These are phyloP conservation scores for Procambarus virginalis DNA, from an alignment of 1,140 invertebrate species.

Conservation along the genomic window DNA sequence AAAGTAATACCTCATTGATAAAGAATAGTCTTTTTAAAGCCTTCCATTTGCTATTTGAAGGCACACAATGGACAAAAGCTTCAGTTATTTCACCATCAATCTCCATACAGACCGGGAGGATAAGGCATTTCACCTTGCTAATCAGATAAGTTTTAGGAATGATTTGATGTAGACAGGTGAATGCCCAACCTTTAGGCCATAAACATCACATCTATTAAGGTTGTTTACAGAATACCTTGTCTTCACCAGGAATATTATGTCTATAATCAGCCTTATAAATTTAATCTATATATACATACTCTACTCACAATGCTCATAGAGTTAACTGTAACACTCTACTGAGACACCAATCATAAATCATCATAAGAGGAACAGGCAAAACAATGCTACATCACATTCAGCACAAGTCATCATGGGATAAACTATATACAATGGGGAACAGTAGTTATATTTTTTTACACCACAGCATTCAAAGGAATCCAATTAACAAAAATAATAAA, in stretches of 20 bases:
- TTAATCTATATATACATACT: slow-evolving; percentile 65
- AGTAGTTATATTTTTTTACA: slow-evolving; percentile 17
- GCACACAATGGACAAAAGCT: slow-evolving; percentile 67
- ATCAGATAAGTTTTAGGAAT: slow-evolving; percentile 58
- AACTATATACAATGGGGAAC: slow-evolving; percentile 59
- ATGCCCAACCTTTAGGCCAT: slow-evolving; percentile 36
- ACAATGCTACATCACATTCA: slow-evolving; percentile 65
- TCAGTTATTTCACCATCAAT: slow-evolving; percentile 53
- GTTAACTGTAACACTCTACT: slow-evolving; percentile 43
- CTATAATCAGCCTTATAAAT: slow-evolving; percentile 41
- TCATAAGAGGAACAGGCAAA: slow-evolving; percentile 62
- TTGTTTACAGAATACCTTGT: slow-evolving; percentile 44
- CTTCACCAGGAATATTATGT: slow-evolving; percentile 54
- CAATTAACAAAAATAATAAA: slow-evolving; percentile 33
- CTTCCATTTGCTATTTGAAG: slow-evolving; percentile 57
- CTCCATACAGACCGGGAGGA: slow-evolving; percentile 2
- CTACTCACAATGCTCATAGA: slow-evolving; percentile 54
- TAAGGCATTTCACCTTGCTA: slow-evolving; percentile 24
- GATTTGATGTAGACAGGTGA: slow-evolving; percentile 49
- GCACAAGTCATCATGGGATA: slow-evolving; percentile 44
- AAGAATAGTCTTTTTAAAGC: slow-evolving; percentile 47
- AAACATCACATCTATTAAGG: slow-evolving; percentile 36
- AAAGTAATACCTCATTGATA: slow-evolving; percentile 58
- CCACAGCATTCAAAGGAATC: slow-evolving; percentile 30
- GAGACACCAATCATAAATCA: slow-evolving; percentile 57